Percentiles rank a stretch among this genome's conserved stretches.
These are phyloP conservation scores for Monomorium pharaonis DNA, from an alignment of 1,140 invertebrate species.

Conservation along the genomic window DNA sequence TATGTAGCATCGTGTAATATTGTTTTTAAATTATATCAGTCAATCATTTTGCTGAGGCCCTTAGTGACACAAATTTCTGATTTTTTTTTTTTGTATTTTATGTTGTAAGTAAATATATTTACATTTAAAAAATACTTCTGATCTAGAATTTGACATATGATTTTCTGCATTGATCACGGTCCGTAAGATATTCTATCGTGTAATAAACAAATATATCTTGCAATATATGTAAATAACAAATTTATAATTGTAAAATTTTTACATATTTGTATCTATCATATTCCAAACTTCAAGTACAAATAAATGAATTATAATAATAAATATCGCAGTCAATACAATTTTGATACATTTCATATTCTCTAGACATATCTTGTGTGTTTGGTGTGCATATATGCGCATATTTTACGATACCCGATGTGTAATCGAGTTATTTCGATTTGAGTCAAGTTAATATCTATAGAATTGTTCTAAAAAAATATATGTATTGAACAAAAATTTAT, in stretches of 20 bases:
- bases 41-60: too few relatives aligned
- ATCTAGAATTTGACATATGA: not conserved
- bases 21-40: too few relatives aligned
- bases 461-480: not conserved
- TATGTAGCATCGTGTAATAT: too few relatives aligned
- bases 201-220: not conserved
- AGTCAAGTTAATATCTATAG: slow-evolving; percentile 2
- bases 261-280: slow-evolving; percentile 18
- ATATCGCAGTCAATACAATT: slow-evolving; percentile 24
- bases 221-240: slow-evolving; percentile 23
- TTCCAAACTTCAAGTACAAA: slow-evolving; percentile 7
- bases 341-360: not conserved
- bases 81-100: too few relatives aligned
- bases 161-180: not conserved
- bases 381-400: not conserved
- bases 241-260: slow-evolving; percentile 47
- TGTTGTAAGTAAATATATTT: too few relatives aligned
- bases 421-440: not conserved
- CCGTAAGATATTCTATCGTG: not conserved
- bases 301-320: slow-evolving; percentile 33
- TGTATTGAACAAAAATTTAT: slow-evolving; percentile 1
- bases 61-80: not conserved
- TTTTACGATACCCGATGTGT: not conserved
- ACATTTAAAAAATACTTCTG: not conserved
- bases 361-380: not conserved